A percentile compares a stretch with the other conserved stretches of the same genome.
These are phyloP conservation scores for Hemiscyllium ocellatum DNA, from an alignment of 2,113 vertebrate species.

Conservation along the genomic window DNA sequence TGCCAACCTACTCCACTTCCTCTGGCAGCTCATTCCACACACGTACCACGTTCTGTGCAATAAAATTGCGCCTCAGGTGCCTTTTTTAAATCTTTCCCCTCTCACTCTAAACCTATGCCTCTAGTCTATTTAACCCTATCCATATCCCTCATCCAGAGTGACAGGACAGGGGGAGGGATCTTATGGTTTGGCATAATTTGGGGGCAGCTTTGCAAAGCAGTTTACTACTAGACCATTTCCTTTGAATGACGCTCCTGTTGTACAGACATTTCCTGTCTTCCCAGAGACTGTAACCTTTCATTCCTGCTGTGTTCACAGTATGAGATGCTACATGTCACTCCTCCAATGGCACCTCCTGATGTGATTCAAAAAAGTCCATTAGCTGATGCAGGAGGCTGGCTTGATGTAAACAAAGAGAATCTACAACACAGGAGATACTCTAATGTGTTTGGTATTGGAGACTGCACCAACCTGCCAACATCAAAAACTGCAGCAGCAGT, in stretches of 20 bases:
- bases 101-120: too few species aligned
- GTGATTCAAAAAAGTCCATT: conserved; percentile 70
- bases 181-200: background rate
- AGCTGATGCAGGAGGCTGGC: conserved; percentile 72
- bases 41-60: too few species aligned
- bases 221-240: background rate
- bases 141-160: too few species aligned
- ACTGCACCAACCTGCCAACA: conserved; percentile 89
- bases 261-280: background rate
- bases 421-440: conserved; percentile 82
- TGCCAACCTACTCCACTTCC: too few species aligned
- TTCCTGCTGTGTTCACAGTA: conserved; percentile 60
- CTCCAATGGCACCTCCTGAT: conserved; percentile 81
- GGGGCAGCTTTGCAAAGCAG: background rate
- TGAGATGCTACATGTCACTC: conserved; percentile 94
- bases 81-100: too few species aligned
- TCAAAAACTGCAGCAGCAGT: conserved; percentile 84
- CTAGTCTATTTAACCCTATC: too few species aligned
- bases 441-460: conserved; percentile 93
- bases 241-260: background rate
- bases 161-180: too few species aligned
- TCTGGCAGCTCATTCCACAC: too few species aligned
- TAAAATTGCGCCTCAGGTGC: too few species aligned
- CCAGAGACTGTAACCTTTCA: background rate
- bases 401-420: conserved; percentile 77